Evolutionary conservation across 2,797 vertebrate genomes (phyloP).

Genomic region (Crocidura indochinensis): DNA sequence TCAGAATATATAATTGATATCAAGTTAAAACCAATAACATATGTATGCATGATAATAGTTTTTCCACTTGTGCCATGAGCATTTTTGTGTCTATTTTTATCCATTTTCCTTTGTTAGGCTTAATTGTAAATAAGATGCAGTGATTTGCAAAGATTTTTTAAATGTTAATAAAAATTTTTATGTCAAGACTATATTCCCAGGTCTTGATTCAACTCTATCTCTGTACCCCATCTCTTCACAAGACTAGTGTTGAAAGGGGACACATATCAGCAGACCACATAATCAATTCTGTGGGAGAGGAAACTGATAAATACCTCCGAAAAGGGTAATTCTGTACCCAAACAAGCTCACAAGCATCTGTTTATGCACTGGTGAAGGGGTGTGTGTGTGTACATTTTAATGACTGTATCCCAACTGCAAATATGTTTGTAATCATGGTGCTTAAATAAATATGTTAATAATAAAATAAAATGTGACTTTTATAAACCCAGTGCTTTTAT

Average conservation of each 20-base stretch:
- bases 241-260: not conserved
- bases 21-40: not conserved
- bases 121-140: conserved; percentile 41
- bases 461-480: not conserved
- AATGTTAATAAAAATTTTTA: conserved; percentile 45
- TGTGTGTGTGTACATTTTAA: no score
- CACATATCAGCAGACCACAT: not conserved
- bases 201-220: not conserved
- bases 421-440: no score
- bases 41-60: not conserved
- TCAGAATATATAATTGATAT: conserved; percentile 25
- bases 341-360: not conserved
- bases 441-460: no score
- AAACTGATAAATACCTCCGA: not conserved
- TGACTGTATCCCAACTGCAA: no score
- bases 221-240: not conserved
- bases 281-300: not conserved
- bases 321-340: not conserved
- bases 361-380: not conserved
- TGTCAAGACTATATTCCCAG: not conserved
- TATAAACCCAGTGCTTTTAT: conserved; percentile 34
- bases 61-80: not conserved
- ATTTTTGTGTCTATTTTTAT: not conserved
- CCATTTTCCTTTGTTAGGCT: not conserved
- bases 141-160: conserved; percentile 29